Evolutionary conservation across 2,888 invertebrate genomes (phyloP).

Genomic region (Chrysotoxum bicinctum): DNA sequence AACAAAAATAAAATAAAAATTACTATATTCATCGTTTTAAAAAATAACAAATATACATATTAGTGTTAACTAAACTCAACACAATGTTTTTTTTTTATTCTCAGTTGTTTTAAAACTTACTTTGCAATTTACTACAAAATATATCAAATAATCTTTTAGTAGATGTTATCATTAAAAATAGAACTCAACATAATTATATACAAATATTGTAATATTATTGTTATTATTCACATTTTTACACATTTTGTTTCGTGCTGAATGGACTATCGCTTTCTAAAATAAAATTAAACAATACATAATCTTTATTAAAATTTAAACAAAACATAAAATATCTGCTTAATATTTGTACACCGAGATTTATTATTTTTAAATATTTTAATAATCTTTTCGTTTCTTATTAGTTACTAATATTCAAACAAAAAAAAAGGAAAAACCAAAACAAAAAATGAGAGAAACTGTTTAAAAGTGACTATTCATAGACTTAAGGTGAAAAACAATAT

Average conservation of each 20-base stretch:
- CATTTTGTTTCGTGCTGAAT: slow-evolving; percentile 46
- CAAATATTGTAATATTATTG: slow-evolving; percentile 13
- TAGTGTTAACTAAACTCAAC: slow-evolving; percentile 10
- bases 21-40: slow-evolving; percentile 6
- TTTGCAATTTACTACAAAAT: slow-evolving; percentile 15
- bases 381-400: slow-evolving; percentile 48
- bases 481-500: slow-evolving; percentile 46
- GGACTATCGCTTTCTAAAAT: slow-evolving; percentile 43
- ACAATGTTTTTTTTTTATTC: slow-evolving; percentile 14
- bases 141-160: slow-evolving; percentile 23
- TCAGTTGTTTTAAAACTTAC: slow-evolving; percentile 20
- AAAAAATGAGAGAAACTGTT: neutral
- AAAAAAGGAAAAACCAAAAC: neutral
- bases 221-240: slow-evolving; percentile 15
- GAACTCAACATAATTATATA: slow-evolving; percentile 15
- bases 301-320: neutral
- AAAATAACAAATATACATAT: neutral
- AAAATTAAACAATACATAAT: slow-evolving; percentile 8
- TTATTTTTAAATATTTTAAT: slow-evolving; percentile 44
- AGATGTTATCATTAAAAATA: slow-evolving; percentile 27
- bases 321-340: slow-evolving; percentile 44
- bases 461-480: slow-evolving; percentile 56
- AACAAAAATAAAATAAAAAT: neutral
- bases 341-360: slow-evolving; percentile 62
- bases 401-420: slow-evolving; percentile 5